These are phyloP conservation scores for Rhingia rostrata DNA, from an alignment of 2,888 invertebrate genomes.

Conservation along the genomic window DNA sequence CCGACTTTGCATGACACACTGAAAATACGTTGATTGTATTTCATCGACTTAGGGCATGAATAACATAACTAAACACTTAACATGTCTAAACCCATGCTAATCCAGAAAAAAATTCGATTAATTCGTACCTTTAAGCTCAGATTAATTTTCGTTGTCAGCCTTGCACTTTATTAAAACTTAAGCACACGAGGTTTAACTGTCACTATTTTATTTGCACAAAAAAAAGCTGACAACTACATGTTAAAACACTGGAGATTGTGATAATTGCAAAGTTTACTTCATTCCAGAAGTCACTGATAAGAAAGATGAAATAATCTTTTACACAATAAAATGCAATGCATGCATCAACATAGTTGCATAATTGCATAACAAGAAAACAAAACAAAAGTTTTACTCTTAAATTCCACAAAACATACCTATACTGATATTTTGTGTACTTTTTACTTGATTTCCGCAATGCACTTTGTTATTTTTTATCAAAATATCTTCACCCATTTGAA, in stretches of 20 bases:
- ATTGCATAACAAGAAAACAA: neutral
- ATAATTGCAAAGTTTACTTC: neutral
- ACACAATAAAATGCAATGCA: neutral
- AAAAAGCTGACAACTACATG: too few species aligned
- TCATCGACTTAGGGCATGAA: too few species aligned
- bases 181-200: neutral
- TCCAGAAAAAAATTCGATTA: too few species aligned
- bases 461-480: constrained; percentile 44
- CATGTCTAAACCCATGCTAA: too few species aligned
- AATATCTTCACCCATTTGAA: constrained; percentile 58
- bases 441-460: constrained; percentile 27
- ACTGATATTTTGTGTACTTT: neutral
- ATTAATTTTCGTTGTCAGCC: too few species aligned
- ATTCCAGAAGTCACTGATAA: neutral
- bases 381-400: neutral
- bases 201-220: too few species aligned
- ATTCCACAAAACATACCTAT: constrained; percentile 1
- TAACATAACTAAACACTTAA: too few species aligned
- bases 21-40: too few species aligned
- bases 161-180: neutral
- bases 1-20: too few species aligned
- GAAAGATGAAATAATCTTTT: neutral
- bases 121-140: too few species aligned
- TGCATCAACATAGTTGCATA: neutral
- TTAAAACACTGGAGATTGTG: neutral